Conservation (phyloP, 1,140 invertebrate genomes). For the Latrodectus geometricus region DNA sequence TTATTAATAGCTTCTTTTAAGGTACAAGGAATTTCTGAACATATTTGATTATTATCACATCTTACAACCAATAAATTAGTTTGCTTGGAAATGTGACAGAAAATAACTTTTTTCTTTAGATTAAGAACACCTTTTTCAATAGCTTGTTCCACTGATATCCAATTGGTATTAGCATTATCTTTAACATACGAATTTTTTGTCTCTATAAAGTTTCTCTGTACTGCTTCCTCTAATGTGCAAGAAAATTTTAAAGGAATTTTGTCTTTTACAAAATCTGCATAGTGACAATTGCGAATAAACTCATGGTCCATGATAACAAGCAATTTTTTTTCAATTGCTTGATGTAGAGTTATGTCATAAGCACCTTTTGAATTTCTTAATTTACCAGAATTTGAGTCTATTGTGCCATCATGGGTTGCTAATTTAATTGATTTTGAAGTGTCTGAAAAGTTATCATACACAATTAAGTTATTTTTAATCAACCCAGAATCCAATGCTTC, state of each 20-base stretch:
- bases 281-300: constrained; percentile 78
- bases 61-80: constrained; percentile 77
- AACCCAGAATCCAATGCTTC: constrained; percentile 80
- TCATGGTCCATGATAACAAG: constrained; percentile 79
- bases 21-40: constrained; percentile 73
- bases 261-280: constrained; percentile 73
- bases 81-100: constrained; percentile 77
- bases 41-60: constrained; percentile 79
- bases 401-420: constrained; percentile 83
- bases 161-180: constrained; percentile 76
- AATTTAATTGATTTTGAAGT: constrained; percentile 78
- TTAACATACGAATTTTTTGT: constrained; percentile 79
- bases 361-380: constrained; percentile 84
- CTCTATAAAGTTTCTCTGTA: constrained; percentile 81
- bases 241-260: constrained; percentile 77
- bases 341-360: constrained; percentile 78
- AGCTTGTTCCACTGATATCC: constrained; percentile 79
- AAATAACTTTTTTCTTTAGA: constrained; percentile 75
- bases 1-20: constrained; percentile 81
- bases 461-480: constrained; percentile 81
- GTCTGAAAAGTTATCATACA: constrained; percentile 81
- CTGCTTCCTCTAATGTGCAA: constrained; percentile 78
- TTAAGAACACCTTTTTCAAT: constrained; percentile 80
- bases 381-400: constrained; percentile 80
- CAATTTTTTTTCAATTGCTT: constrained; percentile 78